Evolutionary conservation across 2,113 vertebrate genomes (phyloP).

Genomic region (Chaetodon auriga): DNA sequence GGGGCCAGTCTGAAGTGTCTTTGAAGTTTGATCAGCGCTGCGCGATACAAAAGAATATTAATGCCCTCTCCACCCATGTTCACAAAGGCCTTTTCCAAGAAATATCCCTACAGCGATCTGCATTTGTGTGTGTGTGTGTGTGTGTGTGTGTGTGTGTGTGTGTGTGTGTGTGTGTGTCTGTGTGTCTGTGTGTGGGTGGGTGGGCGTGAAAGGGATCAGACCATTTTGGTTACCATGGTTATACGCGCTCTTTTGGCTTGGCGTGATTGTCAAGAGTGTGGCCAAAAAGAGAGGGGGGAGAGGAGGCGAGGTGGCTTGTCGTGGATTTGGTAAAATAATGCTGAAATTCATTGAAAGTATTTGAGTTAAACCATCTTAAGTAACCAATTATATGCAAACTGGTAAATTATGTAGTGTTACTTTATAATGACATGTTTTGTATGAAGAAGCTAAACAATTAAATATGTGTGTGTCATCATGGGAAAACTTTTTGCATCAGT

Average conservation of each 20-base stretch:
- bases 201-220: slow-evolving; percentile 64
- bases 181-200: too few relatives aligned
- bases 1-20: slow-evolving; percentile 38
- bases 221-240: slow-evolving; percentile 74
- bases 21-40: slow-evolving; percentile 63
- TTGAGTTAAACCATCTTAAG: neutral
- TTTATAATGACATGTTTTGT: too few relatives aligned
- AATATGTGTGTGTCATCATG: too few relatives aligned
- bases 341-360: neutral
- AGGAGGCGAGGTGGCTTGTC: neutral
- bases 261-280: slow-evolving; percentile 62
- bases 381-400: neutral
- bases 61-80: slow-evolving; percentile 62
- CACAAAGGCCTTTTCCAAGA: slow-evolving; percentile 65
- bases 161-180: slow-evolving; percentile 57
- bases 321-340: neutral
- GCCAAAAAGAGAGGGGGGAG: neutral
- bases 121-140: slow-evolving; percentile 45
- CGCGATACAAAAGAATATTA: slow-evolving; percentile 81
- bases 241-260: slow-evolving; percentile 68
- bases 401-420: neutral
- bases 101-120: slow-evolving; percentile 53
- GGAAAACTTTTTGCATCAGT: neutral
- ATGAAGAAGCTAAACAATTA: too few relatives aligned
- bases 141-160: neutral